Evolutionary conservation across 2,113 vertebrate species (phyloP), one percentile per base, ranked within the genome.

Genomic region (Rallus limicola): DNA sequence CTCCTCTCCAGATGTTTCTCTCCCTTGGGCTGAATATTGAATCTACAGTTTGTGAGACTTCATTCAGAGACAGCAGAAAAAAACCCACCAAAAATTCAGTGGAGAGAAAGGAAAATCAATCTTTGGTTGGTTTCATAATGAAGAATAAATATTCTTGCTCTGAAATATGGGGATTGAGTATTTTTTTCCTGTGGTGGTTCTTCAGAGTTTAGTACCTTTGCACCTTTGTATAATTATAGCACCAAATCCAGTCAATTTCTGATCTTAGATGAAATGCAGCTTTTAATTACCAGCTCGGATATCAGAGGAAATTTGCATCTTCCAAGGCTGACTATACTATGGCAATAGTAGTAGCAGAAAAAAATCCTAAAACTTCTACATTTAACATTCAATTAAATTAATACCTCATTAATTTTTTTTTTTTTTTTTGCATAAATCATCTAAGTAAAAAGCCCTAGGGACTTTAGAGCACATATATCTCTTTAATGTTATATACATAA

Each of bases 61-160:
- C 26, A 40, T 9, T 72, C 14, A 75, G 36, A 63, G 14, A 18
- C 9, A 84, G 10, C 7, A 6, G 56, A 2, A 56, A 56, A 76
- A 48, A 10, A 6, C 7, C 0, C 2, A 53, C 4, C 7, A 60
- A 72, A 77, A 6, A 48, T 20, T 52, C 7, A 28, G 6, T 24
- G 52, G 33, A 83, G 31, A 74, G 20, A 81, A 89, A 59, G 50
- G 26, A 83, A 95, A 90, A 91, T 9, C 15, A 60, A 16, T 76
- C 33, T 74, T 75, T 71, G 5, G 0, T 68, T 75, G 5, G 15
- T 59, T 7, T 59, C 67, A 67, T 3, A 56, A 79, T 21, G 17
- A 40, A 89, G 53, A 91, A 62, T 53, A 84, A 81, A 65, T 23
- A 84, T 2, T 2, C 9, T 67, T 78, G 25, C 8, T 85, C 48